Percentiles rank a stretch among this genome's conserved stretches.
These are phyloP conservation scores for Microtus richardsoni DNA, from an alignment of 2,113 vertebrate species.

Conservation along the genomic window DNA sequence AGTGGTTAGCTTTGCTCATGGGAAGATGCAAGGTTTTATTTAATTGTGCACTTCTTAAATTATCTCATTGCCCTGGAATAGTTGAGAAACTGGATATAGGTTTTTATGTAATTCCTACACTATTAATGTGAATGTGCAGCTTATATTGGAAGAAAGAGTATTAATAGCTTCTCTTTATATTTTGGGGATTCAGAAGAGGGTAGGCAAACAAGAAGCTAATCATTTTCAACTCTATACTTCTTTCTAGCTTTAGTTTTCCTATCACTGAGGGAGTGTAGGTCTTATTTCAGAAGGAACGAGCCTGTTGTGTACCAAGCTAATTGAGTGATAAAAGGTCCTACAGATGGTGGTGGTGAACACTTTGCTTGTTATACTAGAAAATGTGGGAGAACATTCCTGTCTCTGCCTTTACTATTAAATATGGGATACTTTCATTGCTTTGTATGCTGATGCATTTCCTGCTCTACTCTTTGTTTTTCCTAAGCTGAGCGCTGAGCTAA, in stretches of 20 bases:
- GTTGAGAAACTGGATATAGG: not conserved
- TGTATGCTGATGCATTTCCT: constrained; percentile 61
- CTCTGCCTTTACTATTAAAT: not conserved
- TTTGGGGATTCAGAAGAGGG: not conserved
- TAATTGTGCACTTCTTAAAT: not conserved
- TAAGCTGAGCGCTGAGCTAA: constrained; percentile 59
- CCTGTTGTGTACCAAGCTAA: not conserved
- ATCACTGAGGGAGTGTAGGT: not conserved
- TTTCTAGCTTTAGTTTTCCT: constrained; percentile 43
- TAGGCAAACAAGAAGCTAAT: not conserved
- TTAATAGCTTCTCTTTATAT: not conserved
- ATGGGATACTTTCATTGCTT: constrained; percentile 45
- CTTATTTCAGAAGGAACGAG: not conserved
- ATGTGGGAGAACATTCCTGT: constrained; percentile 3
- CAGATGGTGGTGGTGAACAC: not conserved
- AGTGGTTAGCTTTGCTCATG: not conserved
- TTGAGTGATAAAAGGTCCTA: constrained; percentile 6
- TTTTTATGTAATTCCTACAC: constrained; percentile 17
- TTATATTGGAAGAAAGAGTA: constrained; percentile 18
- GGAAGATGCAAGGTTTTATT: constrained; percentile 11
- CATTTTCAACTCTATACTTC: not conserved
- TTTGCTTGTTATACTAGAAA: constrained; percentile 7
- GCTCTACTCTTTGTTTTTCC: constrained; percentile 32
- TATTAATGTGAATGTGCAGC: not conserved
- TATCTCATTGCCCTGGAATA: not conserved